phyloP scores from a whole-genome alignment of 2,888 invertebrate genomes.

The Acrobasis repandana region DNA sequence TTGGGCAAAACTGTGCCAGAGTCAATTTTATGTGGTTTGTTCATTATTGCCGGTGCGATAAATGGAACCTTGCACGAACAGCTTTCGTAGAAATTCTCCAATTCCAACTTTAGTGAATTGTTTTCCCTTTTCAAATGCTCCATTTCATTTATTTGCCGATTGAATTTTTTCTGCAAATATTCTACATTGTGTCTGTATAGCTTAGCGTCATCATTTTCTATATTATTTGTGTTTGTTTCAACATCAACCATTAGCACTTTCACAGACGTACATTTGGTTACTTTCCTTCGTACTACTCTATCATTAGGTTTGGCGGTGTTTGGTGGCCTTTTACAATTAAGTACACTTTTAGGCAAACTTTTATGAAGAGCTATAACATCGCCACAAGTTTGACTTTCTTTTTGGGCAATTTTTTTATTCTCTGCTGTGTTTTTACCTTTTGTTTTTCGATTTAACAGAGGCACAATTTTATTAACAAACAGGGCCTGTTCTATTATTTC shows the following conservation, averaged over 20 bases:
- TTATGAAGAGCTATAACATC: slow-evolving; percentile 1
- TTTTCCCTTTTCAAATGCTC: slow-evolving; percentile 58
- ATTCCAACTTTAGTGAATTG: slow-evolving; percentile 51
- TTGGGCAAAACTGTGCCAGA: slow-evolving; percentile 41
- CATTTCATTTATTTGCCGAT: slow-evolving; percentile 54
- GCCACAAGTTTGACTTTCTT: slow-evolving; percentile 8
- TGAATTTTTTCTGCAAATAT: slow-evolving; percentile 47
- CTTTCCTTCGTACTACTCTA: background rate
- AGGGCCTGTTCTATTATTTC: slow-evolving; percentile 61
- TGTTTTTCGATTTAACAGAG: slow-evolving; percentile 34
- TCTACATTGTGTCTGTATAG: slow-evolving; percentile 45
- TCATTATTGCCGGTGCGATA: background rate
- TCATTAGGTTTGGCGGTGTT: background rate
- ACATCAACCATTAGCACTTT: slow-evolving; percentile 44
- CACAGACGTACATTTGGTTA: slow-evolving; percentile 44
- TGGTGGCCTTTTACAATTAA: background rate
- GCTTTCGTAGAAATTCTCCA: slow-evolving; percentile 50
- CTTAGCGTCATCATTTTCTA: slow-evolving; percentile 39
- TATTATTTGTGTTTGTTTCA: slow-evolving; percentile 38
- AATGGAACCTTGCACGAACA: slow-evolving; percentile 31
- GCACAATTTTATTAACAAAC: slow-evolving; percentile 50
- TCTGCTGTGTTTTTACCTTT: slow-evolving; percentile 4
- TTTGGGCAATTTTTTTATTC: slow-evolving; percentile 13
- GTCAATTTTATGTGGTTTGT: slow-evolving; percentile 26
- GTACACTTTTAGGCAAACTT: slow-evolving; percentile 5